Percentiles rank a stretch among this genome's conserved stretches.
phyloP scores from a whole-genome alignment of 2,797 vertebrate species.

The Fratercula arctica region DNA sequence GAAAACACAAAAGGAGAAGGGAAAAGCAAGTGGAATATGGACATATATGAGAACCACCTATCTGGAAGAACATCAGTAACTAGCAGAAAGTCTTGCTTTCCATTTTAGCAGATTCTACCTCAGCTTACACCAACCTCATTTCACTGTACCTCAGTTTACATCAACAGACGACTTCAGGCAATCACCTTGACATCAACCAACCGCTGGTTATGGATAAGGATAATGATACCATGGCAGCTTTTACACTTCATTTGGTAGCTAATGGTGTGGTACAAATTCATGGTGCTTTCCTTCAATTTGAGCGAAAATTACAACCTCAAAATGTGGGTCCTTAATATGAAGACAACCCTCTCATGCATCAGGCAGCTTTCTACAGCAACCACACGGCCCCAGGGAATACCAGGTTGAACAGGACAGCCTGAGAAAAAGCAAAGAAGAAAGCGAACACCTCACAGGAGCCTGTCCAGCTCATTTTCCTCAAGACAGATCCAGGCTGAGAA shows the following conservation, averaged over 20 bases:
- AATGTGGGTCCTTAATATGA: neutral
- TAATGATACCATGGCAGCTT: neutral
- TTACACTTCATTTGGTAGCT: neutral
- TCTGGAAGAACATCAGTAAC: neutral
- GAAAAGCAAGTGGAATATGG: neutral
- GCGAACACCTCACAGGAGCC: neutral
- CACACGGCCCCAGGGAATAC: neutral
- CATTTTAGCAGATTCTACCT: neutral
- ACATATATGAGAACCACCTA: neutral
- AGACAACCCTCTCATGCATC: neutral
- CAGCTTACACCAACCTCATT: neutral
- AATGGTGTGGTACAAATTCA: neutral
- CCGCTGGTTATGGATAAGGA: neutral
- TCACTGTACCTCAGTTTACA: neutral
- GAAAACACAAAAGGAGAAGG: neutral
- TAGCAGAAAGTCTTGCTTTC: neutral
- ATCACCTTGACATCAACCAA: neutral
- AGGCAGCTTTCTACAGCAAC: neutral
- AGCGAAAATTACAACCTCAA: neutral
- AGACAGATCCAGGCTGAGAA: neutral
- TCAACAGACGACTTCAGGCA: neutral
- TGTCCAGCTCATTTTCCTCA: neutral
- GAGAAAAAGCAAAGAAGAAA: neutral
- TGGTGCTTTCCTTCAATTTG: neutral
- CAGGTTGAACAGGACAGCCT: neutral